Evolutionary conservation across 2,888 invertebrate species (phyloP), one percentile per base, ranked within the genome.

Genomic region (Tenodera sinensis): DNA sequence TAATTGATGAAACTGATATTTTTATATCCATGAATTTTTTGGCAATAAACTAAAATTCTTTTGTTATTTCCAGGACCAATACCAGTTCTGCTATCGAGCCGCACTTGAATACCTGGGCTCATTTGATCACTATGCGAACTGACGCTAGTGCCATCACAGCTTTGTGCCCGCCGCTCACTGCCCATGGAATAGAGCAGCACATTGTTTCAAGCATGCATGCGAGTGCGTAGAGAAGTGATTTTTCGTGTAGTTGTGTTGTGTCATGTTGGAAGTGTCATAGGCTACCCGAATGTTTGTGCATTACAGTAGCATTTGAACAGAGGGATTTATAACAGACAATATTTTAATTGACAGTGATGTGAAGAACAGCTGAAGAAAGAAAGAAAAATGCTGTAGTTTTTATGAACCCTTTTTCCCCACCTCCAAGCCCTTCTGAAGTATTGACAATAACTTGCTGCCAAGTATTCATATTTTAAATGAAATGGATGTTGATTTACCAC

Each of bases 81-180:
- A 99, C 94, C 98, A 99, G 94, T 99, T 99, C 95, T 99, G 99
- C 94, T 99, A 99, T 94, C 97, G 98, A 92, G 99, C 99, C 90
- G 99, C 99, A 92, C 95, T 99, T 93, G 99, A 99, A 93, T 99
- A 99, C 94, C 96, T 99, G 93, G 98, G 98, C 92, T 99, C 98
- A 34, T 99, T 99, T 94, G 99, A 99, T 94, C 98, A 99, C 94
- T 98, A 98, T 94, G 96, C 97, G 93, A 97, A 97, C 95, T 97
- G 96, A 96, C 89, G 81, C 81, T 90, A 90, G 89, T 89, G 47
- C 84, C 71, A 27, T 34, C 30, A 42, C 83, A 88, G 83, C 27
- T 71, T 28, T 30, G 30, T 34, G 83, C 87, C 83, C 82, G 82
- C 87, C 83, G 87, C 87, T 83, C 87, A 87, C 87, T 87, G 87